phyloP scores from a whole-genome alignment of 1,140 invertebrate genomes.

The Habropoda laboriosa region DNA sequence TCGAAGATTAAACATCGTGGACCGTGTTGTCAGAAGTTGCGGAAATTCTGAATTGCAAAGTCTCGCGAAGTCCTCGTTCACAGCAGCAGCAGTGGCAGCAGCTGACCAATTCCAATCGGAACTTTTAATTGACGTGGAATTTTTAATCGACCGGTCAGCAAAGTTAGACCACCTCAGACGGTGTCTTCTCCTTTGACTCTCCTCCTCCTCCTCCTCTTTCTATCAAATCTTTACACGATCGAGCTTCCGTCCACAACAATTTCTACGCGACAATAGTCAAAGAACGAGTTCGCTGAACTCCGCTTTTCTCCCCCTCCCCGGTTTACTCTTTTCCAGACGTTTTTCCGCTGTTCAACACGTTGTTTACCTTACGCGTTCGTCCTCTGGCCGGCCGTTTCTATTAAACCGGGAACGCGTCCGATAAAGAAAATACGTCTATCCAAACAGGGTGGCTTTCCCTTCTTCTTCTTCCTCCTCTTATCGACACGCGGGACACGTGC shows the following conservation, averaged over 20 bases:
- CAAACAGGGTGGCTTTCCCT: background rate
- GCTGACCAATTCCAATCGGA: too few relatives aligned
- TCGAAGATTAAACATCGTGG: background rate
- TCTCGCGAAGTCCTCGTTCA: background rate
- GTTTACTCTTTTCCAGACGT: background rate
- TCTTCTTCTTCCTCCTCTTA: background rate
- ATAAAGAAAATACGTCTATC: background rate
- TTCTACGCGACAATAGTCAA: constrained; percentile 17
- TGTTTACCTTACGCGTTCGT: background rate
- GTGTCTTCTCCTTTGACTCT: too few relatives aligned
- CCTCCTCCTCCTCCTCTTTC: background rate
- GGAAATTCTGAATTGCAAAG: background rate
- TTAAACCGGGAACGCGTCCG: too few relatives aligned
- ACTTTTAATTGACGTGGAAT: background rate
- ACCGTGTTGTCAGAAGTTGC: too few relatives aligned
- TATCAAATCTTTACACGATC: background rate
- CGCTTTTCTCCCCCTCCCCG: background rate
- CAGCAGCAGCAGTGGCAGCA: too few relatives aligned
- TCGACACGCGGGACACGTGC: constrained; percentile 1
- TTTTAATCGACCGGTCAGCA: too few relatives aligned
- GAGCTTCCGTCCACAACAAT: background rate
- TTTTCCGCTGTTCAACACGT: background rate
- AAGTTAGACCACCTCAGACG: too few relatives aligned
- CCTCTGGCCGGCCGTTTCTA: background rate
- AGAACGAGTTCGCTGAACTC: constrained; percentile 19